Evolutionary conservation across 1,140 invertebrate species (phyloP), one percentile per base, ranked within the genome.

Genomic region (Drosophila tropicalis): DNA sequence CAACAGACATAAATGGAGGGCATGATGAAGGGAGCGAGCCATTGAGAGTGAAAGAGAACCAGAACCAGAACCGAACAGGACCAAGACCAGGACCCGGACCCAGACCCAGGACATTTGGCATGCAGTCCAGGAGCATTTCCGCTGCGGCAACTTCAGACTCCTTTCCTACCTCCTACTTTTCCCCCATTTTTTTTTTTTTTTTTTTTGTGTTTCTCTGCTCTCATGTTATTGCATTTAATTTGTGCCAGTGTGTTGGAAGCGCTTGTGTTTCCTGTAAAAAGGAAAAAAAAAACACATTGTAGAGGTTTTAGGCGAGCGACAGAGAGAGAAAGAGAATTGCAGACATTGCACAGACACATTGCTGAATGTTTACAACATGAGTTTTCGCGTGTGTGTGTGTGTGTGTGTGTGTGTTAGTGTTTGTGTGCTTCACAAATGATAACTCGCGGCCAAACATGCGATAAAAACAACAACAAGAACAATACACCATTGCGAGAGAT

Each of bases 151-250:
- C 41, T 54, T 22, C 41, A n/a, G 17, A 66, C 22, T 75, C 55
- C 57, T 22, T 32, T 72, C 54, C 69, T 67, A 55, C 69, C 65
- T 60, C 17, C 47, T 47, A 22, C 22, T 44, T 29, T 56, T 67
- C 60, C 62, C 55, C 56, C 22, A 10, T 67, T 62, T 63, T 62
- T 83, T 65, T 76, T 70, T 65, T 76, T 70, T 79, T 83, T 62
- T 70, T 79, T 79, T 41, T 29, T 22, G 61, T 74, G 39, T 73
- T 64, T 72, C 63, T 67, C 72, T 78, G 54, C 66, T 51, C 62
- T 66, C 66, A 68, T 87, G 83, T 87, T 86, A 87, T 86, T 86
- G 83, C 82, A 86, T 86, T 86, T 86, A 87, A 86, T 86, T 86
- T 86, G 83, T 70, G 72, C 66, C 76, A 87, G 75, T 64, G 71